Evolutionary conservation across 2,797 vertebrate species (phyloP).

Genomic region (Okamejei kenojei): DNA sequence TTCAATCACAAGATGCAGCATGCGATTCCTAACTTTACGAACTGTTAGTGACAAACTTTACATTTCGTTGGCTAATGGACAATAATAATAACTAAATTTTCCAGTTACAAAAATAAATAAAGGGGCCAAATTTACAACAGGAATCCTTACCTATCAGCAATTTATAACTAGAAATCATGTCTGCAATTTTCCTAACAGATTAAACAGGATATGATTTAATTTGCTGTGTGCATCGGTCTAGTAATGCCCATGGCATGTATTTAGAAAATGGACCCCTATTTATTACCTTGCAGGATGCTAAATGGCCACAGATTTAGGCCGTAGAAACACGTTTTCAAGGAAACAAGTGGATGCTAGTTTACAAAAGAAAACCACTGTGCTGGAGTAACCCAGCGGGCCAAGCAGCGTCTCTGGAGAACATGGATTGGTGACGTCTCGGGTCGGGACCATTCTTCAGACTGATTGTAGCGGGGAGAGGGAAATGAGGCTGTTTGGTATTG

Average conservation of each 20-base stretch:
- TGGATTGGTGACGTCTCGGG: no score
- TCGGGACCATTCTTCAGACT: no score
- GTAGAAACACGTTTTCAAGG: no score
- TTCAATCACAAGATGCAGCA: background rate
- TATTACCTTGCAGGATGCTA: no score
- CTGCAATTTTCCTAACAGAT: background rate
- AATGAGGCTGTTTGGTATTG: no score
- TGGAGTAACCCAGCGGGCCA: no score
- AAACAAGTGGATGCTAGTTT: no score
- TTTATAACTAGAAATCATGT: background rate
- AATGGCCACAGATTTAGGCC: no score
- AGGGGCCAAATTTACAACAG: background rate
- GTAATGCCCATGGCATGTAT: background rate
- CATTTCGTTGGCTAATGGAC: background rate
- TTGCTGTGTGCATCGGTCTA: background rate
- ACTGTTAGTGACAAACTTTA: background rate
- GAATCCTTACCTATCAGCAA: background rate
- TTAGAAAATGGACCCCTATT: background rate
- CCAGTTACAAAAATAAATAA: background rate
- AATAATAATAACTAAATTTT: background rate
- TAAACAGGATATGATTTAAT: background rate
- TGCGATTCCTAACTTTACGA: background rate
- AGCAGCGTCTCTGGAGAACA: no score
- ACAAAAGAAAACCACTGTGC: no score
- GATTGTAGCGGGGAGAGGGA: no score